These are phyloP conservation scores for Drosophila monieri DNA, from an alignment of 2,888 invertebrate species.

Conservation along the genomic window DNA sequence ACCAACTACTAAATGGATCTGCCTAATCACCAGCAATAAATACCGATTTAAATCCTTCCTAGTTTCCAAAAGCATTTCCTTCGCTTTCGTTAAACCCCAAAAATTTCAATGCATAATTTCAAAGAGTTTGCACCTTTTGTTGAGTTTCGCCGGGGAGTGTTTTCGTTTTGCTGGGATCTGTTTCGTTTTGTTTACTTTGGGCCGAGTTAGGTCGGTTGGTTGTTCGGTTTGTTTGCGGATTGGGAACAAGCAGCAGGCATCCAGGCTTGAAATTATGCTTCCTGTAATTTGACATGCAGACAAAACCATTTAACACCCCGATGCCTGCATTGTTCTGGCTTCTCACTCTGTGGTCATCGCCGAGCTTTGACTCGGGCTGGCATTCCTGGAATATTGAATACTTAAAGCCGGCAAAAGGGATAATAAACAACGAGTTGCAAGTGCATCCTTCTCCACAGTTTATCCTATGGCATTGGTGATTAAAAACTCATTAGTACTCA, in stretches of 20 bases:
- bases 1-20: slow-evolving; percentile 17
- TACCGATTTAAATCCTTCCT: slow-evolving; percentile 10
- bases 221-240: slow-evolving; percentile 37
- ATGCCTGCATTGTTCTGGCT: slow-evolving; percentile 63
- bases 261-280: slow-evolving; percentile 77
- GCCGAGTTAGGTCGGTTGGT: slow-evolving; percentile 18
- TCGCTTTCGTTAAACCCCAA: slow-evolving; percentile 6
- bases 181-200: slow-evolving; percentile 35
- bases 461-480: slow-evolving; percentile 61
- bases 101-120: slow-evolving; percentile 54
- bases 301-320: slow-evolving; percentile 78
- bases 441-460: slow-evolving; percentile 9
- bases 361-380: neutral
- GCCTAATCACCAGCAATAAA: slow-evolving; percentile 39
- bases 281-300: slow-evolving; percentile 77
- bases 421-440: slow-evolving; percentile 35
- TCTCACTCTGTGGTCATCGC: slow-evolving; percentile 22
- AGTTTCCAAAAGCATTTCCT: slow-evolving; percentile 5
- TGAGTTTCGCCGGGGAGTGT: slow-evolving; percentile 23
- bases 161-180: slow-evolving; percentile 17
- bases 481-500: slow-evolving; percentile 67
- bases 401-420: slow-evolving; percentile 9
- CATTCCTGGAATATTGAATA: slow-evolving; percentile 23
- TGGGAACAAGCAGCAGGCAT: slow-evolving; percentile 51
- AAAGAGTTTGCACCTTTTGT: slow-evolving; percentile 54